Base-by-base conservation (phyloP, 1,140 invertebrate species). In the Drosophila tropicalis region DNA sequence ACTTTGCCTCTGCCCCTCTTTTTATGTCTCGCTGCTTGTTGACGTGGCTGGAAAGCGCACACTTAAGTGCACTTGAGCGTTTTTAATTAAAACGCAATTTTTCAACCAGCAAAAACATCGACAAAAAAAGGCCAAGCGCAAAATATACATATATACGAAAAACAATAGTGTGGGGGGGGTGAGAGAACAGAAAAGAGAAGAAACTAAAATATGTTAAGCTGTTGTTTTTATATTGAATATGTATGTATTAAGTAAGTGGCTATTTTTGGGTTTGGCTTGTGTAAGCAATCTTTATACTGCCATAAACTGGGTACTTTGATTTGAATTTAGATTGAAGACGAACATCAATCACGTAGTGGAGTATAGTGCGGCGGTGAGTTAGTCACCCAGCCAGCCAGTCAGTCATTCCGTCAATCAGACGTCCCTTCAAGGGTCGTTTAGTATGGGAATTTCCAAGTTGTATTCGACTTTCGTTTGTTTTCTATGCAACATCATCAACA, bases 31-130 rank as follows among this genome's bases (percentile, higher is more conserved):
- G 44, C 9, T 19, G 40, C 2, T 76, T 80, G 83, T 79, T 87
- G 83, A 87, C 84, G 79, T 87, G 79, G 64, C 83, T 82, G 80
- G 69, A 78, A 82, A 74, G 78, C 79, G 76, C 64, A 86, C 83
- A 87, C 84, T 87, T 87, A 87, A 87, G 83, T 89, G 83, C 83
- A 87, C 83, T 87, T 87, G 79, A 87, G 84, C 84, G 79, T 87
- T 87, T 87, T 87, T 87, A 87, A 87, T 87, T 87, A 87, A 87
- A 87, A 80, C 70, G 70, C 83, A 87, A 87, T 87, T 87, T 89
- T 86, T 77, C 80, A 87, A 83, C 69, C 55, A 64, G 84, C 79
- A 54, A 64, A 76, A 85, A 64, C 66, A 65, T 57, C 56, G 51
- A 62, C n/a, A 41, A 60, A 22, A 61, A 60, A 22, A 61, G 62